Percentiles rank a stretch among this genome's conserved stretches.
These are phyloP conservation scores for Diphyllodes magnificus DNA, from an alignment of 2,113 vertebrate genomes.

Conservation along the genomic window DNA sequence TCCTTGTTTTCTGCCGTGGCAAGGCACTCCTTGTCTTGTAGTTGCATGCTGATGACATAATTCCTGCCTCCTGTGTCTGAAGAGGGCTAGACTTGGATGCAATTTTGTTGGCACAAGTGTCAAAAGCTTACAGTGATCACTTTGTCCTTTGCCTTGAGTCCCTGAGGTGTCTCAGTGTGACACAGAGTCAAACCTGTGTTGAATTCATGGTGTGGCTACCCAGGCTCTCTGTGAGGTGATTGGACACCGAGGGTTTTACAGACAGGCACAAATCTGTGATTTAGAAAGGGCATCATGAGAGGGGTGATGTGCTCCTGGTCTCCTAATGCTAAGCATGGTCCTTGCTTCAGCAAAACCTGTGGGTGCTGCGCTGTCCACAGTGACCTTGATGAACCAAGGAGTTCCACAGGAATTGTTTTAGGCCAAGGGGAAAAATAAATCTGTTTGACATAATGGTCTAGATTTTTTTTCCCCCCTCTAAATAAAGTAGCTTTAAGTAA, in stretches of 20 bases:
- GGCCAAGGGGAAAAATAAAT: neutral
- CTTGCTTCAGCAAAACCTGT: neutral
- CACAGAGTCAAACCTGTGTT: neutral
- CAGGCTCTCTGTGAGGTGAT: neutral
- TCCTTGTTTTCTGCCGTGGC: neutral
- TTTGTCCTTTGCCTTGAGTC: neutral
- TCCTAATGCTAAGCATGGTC: neutral
- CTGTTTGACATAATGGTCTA: neutral
- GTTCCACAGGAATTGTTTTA: neutral
- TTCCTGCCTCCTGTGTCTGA: neutral
- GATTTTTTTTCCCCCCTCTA: too few species aligned
- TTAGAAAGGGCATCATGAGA: neutral
- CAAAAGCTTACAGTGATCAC: neutral
- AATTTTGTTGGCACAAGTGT: neutral
- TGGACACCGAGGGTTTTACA: neutral
- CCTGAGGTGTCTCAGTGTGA: neutral
- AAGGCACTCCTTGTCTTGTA: neutral
- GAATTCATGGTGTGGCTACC: neutral
- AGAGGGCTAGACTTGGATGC: neutral
- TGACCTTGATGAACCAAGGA: neutral
- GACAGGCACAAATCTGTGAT: neutral
- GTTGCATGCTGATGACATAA: accelerated
- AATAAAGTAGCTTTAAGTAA: neutral
- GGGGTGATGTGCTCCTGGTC: neutral
- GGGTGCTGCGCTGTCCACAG: too few species aligned